phyloP scores from a whole-genome alignment of 2,113 vertebrate species.

The Dinomys branickii region DNA sequence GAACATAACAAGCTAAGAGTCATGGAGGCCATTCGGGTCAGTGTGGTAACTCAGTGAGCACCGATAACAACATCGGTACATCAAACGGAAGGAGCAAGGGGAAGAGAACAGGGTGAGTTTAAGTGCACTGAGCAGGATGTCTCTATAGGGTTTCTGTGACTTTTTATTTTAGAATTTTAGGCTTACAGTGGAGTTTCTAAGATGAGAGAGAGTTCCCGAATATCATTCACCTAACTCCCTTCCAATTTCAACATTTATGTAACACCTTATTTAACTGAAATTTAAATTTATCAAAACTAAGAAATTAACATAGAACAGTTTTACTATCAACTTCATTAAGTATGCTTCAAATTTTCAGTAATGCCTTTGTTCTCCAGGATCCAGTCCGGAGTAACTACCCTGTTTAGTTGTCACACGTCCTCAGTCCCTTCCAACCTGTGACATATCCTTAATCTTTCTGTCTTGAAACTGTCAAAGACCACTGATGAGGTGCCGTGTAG shows the following conservation, averaged over 20 bases:
- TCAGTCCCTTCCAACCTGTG: background rate
- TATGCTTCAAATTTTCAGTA: background rate
- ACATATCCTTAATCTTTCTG: background rate
- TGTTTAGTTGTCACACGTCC: background rate
- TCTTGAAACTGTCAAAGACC: background rate
- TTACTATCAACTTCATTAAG: background rate
- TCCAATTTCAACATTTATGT: background rate
- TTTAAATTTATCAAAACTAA: background rate
- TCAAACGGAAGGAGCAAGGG: background rate
- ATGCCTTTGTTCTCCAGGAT: background rate
- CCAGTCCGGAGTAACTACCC: background rate
- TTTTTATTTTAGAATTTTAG: constrained; percentile 36
- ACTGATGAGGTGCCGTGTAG: background rate
- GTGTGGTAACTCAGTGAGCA: background rate
- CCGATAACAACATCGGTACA: background rate
- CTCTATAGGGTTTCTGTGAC: background rate
- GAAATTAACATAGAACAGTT: background rate
- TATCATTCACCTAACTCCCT: background rate
- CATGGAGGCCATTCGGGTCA: background rate
- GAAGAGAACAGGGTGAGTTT: background rate
- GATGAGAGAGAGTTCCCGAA: background rate
- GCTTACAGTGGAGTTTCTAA: background rate
- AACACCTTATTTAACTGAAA: background rate
- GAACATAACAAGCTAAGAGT: background rate
- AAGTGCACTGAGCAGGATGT: background rate